Conservation (phyloP, 2,113 vertebrate genomes). For the Nyctereutes procyonoides region DNA sequence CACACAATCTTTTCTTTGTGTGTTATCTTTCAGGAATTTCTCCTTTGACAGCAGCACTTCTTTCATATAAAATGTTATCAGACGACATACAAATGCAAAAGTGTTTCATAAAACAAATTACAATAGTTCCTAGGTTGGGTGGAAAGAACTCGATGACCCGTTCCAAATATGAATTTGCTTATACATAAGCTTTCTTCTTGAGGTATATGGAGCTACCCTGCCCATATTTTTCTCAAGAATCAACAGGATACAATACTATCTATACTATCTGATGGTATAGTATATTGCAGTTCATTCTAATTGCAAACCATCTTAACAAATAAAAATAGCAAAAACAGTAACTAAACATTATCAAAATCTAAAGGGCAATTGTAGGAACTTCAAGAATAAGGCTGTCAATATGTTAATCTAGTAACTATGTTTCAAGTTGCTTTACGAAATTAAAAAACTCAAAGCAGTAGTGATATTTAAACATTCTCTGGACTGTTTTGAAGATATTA, state of each 20-base stretch:
- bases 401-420: background rate
- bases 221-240: background rate
- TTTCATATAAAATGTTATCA: background rate
- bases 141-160: background rate
- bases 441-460: background rate
- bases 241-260: background rate
- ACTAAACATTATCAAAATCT: background rate
- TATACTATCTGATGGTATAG: background rate
- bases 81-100: background rate
- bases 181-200: background rate
- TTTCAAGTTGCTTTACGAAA: background rate
- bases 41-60: background rate
- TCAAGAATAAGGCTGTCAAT: background rate
- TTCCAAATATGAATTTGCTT: background rate
- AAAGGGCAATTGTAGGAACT: background rate
- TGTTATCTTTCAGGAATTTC: background rate
- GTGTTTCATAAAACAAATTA: background rate
- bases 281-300: background rate
- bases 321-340: background rate
- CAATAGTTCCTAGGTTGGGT: background rate
- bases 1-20: background rate
- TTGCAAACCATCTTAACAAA: background rate
- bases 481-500: background rate
- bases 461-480: background rate
- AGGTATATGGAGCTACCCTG: background rate